Evolutionary conservation across 2,888 invertebrate species (phyloP).

Genomic region (Calameuta idolon): DNA sequence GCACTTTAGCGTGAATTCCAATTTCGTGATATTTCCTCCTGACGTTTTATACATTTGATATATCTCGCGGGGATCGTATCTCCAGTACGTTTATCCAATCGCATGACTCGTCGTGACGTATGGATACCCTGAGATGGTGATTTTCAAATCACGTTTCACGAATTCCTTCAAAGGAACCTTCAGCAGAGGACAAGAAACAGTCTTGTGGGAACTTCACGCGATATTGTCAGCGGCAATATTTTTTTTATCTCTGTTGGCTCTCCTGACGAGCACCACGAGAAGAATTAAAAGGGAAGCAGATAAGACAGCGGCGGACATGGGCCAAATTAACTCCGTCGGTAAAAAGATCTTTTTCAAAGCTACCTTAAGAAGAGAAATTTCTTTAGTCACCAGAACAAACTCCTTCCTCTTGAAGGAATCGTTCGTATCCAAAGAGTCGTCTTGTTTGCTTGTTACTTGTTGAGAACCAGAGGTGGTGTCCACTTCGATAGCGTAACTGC

Average conservation of each 20-base stretch:
- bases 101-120: neutral
- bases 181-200: neutral
- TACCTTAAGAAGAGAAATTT: neutral
- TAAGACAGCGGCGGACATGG: neutral
- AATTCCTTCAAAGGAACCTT: neutral
- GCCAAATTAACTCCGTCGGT: neutral
- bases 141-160: neutral
- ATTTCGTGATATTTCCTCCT: neutral
- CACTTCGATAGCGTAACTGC: slow-evolving; percentile 62
- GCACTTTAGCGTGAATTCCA: neutral
- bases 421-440: neutral
- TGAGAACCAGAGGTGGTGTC: slow-evolving; percentile 45
- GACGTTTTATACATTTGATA: neutral
- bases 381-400: neutral
- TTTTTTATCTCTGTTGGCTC: neutral
- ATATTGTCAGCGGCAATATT: neutral
- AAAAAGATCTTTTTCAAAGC: neutral
- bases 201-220: neutral
- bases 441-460: neutral
- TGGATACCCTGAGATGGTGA: neutral
- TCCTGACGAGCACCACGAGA: neutral
- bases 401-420: neutral
- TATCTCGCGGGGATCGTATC: neutral
- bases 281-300: neutral
- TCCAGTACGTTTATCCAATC: neutral